A percentile compares a stretch with the other conserved stretches of the same genome.
These are phyloP conservation scores for Drosophila maculinotata DNA, from an alignment of 2,888 invertebrate species.

Conservation along the genomic window DNA sequence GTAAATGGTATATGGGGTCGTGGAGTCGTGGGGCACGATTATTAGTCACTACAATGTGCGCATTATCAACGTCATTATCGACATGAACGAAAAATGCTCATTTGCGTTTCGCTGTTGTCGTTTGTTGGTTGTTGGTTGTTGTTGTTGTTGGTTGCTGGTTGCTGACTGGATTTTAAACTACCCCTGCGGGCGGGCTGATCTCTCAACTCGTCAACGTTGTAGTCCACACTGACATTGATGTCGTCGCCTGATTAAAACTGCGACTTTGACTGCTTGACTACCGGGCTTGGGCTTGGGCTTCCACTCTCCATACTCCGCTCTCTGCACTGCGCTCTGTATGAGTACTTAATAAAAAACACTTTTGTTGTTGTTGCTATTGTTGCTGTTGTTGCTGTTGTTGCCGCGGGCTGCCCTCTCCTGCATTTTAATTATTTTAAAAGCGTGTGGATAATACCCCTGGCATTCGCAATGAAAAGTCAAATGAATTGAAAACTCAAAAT, in stretches of 20 bases:
- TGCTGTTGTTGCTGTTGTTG: conserved; percentile 11
- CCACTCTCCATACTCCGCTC: conserved; percentile 8
- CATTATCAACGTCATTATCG: conserved; percentile 60
- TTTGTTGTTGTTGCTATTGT: conserved; percentile 9
- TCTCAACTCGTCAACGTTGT: conserved; percentile 31
- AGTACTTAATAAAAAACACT: conserved; percentile 24
- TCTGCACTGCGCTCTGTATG: conserved; percentile 8
- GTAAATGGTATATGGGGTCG: not conserved
- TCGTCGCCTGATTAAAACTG: conserved; percentile 48
- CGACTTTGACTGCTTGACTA: conserved; percentile 53
- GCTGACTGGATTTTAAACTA: conserved; percentile 43
- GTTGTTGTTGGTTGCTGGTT: conserved; percentile 16
- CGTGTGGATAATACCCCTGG: conserved; percentile 81
- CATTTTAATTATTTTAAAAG: conserved; percentile 83
- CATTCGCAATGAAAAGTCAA: conserved; percentile 78
- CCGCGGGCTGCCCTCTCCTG: conserved; percentile 49
- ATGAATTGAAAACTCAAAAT: conserved; percentile 78
- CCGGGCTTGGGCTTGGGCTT: conserved; percentile 34
- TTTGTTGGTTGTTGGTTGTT: conserved; percentile 3
- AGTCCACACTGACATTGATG: conserved; percentile 28
- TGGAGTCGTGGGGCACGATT: conserved; percentile 21
- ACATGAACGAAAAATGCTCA: conserved; percentile 36
- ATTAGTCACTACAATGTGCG: conserved; percentile 39
- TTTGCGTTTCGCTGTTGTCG: conserved; percentile 31
- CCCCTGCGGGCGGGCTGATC: conserved; percentile 61